phyloP scores from a whole-genome alignment of 2,113 vertebrate species.

The Bubo scandiacus region DNA sequence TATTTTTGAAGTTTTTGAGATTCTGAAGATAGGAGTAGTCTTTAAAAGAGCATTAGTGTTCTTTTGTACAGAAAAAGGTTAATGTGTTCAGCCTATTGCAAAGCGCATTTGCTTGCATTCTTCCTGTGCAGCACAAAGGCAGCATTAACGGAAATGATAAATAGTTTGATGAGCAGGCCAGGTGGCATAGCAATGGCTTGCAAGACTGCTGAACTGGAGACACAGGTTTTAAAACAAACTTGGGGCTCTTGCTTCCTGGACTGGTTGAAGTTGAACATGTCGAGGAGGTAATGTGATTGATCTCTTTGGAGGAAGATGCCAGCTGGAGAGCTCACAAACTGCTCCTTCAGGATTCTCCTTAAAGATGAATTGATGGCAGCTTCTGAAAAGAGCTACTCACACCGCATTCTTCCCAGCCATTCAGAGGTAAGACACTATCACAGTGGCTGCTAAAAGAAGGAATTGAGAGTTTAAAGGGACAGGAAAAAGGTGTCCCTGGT shows the following conservation, averaged over 20 bases:
- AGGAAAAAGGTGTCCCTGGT: constrained; percentile 41
- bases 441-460: constrained; percentile 43
- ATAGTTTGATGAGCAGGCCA: constrained; percentile 69
- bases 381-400: constrained; percentile 68
- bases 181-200: constrained; percentile 62
- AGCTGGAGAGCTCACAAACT: constrained; percentile 71
- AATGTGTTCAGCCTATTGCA: constrained; percentile 35
- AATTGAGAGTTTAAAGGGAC: constrained; percentile 47
- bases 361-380: constrained; percentile 74
- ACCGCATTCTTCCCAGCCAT: constrained; percentile 48
- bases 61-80: constrained; percentile 2
- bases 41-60: constrained; percentile 30
- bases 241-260: constrained; percentile 61
- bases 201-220: constrained; percentile 65
- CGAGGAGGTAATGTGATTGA: constrained; percentile 69
- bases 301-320: constrained; percentile 66
- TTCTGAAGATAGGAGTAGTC: background rate
- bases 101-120: constrained; percentile 19
- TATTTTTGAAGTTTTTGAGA: background rate
- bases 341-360: constrained; percentile 71
- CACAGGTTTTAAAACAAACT: constrained; percentile 59
- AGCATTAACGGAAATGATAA: constrained; percentile 68
- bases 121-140: constrained; percentile 52
- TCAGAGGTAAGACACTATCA: constrained; percentile 47
- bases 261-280: constrained; percentile 61